A percentile compares a stretch with the other conserved stretches of the same genome.
Evolutionary conservation across 2,113 vertebrate genomes (phyloP).

Genomic region (Cricetomys ansorgei): DNA sequence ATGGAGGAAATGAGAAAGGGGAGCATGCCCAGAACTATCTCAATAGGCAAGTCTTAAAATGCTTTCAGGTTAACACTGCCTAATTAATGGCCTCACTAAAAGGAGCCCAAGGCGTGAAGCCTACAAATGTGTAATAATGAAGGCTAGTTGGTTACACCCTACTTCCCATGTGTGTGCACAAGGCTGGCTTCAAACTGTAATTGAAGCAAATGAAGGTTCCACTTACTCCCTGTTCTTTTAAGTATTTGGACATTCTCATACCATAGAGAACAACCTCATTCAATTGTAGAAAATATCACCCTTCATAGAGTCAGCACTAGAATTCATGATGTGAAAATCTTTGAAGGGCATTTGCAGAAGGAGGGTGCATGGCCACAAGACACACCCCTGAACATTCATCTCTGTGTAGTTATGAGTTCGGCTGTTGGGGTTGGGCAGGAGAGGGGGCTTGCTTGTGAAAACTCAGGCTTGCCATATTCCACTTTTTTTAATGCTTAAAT

Average conservation of each 20-base stretch:
- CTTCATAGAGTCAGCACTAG: neutral
- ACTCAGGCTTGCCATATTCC: neutral
- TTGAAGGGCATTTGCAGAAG: conserved; percentile 49
- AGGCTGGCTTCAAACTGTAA: conserved; percentile 70
- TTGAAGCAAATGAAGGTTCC: conserved; percentile 65
- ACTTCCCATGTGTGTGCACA: conserved; percentile 67
- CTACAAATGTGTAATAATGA: conserved; percentile 81
- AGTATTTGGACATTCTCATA: conserved; percentile 37
- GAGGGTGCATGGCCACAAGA: neutral
- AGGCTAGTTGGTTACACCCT: conserved; percentile 67
- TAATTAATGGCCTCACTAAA: conserved; percentile 83
- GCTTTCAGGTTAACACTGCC: conserved; percentile 79
- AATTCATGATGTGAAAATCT: conserved; percentile 43
- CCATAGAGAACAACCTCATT: conserved; percentile 45
- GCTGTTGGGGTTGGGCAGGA: neutral
- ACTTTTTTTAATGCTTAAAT: neutral
- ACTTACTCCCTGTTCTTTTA: conserved; percentile 57
- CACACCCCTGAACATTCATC: neutral
- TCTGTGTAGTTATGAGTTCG: neutral
- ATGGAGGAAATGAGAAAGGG: neutral
- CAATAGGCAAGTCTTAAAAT: conserved; percentile 66
- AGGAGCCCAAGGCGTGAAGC: conserved; percentile 78
- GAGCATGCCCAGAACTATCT: conserved; percentile 39
- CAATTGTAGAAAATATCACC: conserved; percentile 8
- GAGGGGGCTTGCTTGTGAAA: conserved; percentile 49